phyloP scores from a whole-genome alignment of 2,113 vertebrate genomes.

The western clawed frog (Xenopus tropicalis) region UCB_Xtro_10.0 CM004446.2:130717501-130718000 shows the following conservation, averaged over 20 bases:
- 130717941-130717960: too few species aligned
- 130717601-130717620: constrained; percentile 25
- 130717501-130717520: background rate
- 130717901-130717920: too few species aligned
- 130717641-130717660: constrained; percentile 6
- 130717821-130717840: too few species aligned
- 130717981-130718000: too few species aligned
- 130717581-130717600: constrained; percentile 20
- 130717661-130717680: constrained; percentile 22
- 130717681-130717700: constrained; percentile 2
- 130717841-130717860: background rate
- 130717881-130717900: too few species aligned
- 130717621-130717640: constrained; percentile 33
- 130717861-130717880: background rate
- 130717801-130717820: background rate
- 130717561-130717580: constrained; percentile 16
- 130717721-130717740: constrained; percentile 8
- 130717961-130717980: too few species aligned
- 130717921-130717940: too few species aligned
- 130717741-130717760: background rate
- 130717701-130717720: background rate
- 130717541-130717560: constrained; percentile 11
- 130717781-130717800: background rate
- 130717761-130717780: constrained; percentile 5
- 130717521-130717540: constrained; percentile 1